Percentiles rank a stretch among this genome's conserved stretches.
phyloP scores from a whole-genome alignment of 2,797 vertebrate species.

The Dendrocincla fuliginosa region DNA sequence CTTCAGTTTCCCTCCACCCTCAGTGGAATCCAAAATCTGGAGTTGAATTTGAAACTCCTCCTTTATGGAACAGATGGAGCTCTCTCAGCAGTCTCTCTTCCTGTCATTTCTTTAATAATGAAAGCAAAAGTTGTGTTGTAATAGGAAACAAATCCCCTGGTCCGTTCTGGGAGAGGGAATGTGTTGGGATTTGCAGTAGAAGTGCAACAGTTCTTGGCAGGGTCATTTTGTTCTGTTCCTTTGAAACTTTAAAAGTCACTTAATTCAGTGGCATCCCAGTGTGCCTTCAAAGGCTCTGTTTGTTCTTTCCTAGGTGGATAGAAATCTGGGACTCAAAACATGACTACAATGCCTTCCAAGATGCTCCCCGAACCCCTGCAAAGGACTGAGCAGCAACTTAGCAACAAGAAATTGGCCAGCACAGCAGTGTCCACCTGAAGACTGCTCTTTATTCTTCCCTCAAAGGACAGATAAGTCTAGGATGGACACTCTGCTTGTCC shows the following conservation, averaged over 20 bases:
- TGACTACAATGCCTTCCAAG: slow-evolving; percentile 60
- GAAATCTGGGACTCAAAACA: slow-evolving; percentile 59
- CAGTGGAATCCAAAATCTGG: not conserved
- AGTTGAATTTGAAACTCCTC: not conserved
- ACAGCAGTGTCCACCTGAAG: not conserved
- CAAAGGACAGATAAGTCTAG: not conserved
- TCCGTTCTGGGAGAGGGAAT: not conserved
- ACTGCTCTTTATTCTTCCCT: not conserved
- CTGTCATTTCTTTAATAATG: not conserved
- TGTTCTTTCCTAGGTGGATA: slow-evolving; percentile 68
- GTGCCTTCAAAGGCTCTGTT: not conserved
- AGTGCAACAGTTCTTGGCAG: not conserved
- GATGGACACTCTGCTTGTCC: not conserved
- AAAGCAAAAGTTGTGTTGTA: not conserved
- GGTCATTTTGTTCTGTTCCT: slow-evolving; percentile 3
- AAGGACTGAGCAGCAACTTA: not conserved
- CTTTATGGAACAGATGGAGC: not conserved
- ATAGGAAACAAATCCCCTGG: not conserved
- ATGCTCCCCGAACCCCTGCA: not conserved
- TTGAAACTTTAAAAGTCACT: not conserved
- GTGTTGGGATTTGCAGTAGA: not conserved
- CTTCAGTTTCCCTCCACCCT: not conserved
- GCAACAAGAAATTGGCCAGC: not conserved
- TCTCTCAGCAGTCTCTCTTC: not conserved
- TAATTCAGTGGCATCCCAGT: not conserved